Evolutionary conservation across 2,113 vertebrate species (phyloP).

Genomic region (Muntiacus muntjak): DNA sequence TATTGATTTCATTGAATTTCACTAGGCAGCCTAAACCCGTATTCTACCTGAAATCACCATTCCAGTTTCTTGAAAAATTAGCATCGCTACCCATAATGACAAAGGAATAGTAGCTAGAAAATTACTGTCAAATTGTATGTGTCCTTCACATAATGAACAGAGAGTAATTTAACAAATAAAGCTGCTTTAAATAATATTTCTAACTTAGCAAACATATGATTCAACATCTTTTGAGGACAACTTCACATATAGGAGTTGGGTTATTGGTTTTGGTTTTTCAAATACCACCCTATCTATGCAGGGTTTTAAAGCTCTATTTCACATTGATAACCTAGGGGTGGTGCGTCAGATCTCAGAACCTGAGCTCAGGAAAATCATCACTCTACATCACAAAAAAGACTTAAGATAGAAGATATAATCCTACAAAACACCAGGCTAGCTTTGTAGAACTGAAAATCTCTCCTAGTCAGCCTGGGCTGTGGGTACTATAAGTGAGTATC

Average conservation of each 20-base stretch:
- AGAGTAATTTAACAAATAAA: slow-evolving; percentile 15
- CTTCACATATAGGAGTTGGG: neutral
- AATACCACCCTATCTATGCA: neutral
- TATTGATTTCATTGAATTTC: slow-evolving; percentile 67
- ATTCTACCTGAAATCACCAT: slow-evolving; percentile 60
- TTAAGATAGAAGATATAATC: neutral
- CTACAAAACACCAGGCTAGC: neutral
- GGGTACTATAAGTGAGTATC: neutral
- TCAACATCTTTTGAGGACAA: slow-evolving; percentile 17
- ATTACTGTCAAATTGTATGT: slow-evolving; percentile 26
- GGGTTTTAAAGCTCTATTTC: neutral
- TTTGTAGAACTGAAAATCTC: neutral
- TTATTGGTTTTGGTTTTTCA: neutral
- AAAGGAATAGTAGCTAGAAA: neutral
- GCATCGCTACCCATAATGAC: neutral
- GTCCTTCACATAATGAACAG: slow-evolving; percentile 28
- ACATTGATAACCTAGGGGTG: neutral
- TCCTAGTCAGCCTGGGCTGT: neutral
- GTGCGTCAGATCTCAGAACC: neutral
- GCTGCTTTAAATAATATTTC: neutral
- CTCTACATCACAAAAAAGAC: neutral
- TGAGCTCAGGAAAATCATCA: neutral
- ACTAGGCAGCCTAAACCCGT: slow-evolving; percentile 40
- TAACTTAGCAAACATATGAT: neutral
- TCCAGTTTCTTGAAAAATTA: slow-evolving; percentile 57